phyloP scores from a whole-genome alignment of 2,888 invertebrate species.

The Antheraea assamensis region DNA sequence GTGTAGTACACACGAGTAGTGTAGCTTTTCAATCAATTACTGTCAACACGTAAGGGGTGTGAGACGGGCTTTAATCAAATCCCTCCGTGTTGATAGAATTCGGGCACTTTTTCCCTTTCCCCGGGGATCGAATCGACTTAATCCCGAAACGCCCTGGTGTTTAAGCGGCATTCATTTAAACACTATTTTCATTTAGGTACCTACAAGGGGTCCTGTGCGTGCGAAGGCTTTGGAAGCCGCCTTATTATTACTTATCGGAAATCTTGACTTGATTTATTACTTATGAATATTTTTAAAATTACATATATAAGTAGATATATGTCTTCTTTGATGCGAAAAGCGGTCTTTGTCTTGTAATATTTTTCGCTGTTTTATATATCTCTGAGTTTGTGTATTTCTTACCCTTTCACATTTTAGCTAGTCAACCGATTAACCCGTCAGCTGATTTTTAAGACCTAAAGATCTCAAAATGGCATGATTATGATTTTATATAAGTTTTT shows the following conservation, averaged over 20 bases:
- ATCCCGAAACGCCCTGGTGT: slow-evolving; percentile 73
- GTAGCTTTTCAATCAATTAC: slow-evolving; percentile 72
- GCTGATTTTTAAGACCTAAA: too few species aligned
- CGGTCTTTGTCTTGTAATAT: too few species aligned
- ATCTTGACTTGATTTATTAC: neutral
- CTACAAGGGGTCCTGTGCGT: neutral
- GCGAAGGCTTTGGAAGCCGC: neutral
- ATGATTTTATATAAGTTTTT: too few species aligned
- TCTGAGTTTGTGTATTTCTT: too few species aligned
- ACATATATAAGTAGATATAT: too few species aligned
- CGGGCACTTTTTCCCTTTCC: slow-evolving; percentile 69
- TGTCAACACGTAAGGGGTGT: slow-evolving; percentile 77
- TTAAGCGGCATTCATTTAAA: slow-evolving; percentile 73
- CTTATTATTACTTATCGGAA: neutral
- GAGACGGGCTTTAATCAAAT: slow-evolving; percentile 74
- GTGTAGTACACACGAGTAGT: slow-evolving; percentile 5
- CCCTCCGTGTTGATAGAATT: slow-evolving; percentile 70
- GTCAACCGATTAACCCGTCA: too few species aligned
- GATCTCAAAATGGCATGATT: too few species aligned
- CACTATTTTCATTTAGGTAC: slow-evolving; percentile 59
- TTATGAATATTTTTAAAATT: neutral
- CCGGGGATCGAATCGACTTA: slow-evolving; percentile 58
- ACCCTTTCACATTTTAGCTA: too few species aligned
- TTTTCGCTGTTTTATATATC: too few species aligned
- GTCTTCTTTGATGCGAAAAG: too few species aligned